Conservation (phyloP, 2,113 vertebrate species). For the Paraplagusia blochii region DNA sequence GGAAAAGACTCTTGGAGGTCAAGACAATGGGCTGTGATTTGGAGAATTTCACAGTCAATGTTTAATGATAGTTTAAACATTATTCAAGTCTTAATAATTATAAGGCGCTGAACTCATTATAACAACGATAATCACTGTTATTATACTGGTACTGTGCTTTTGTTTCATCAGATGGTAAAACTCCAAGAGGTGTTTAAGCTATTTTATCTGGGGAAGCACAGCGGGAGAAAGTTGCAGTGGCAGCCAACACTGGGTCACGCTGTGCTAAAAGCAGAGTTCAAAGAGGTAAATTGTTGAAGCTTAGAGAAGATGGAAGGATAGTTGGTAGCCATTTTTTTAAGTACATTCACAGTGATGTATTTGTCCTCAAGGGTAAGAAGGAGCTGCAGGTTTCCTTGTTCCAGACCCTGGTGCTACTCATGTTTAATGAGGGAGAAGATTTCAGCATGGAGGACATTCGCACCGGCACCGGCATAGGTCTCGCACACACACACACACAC, state of each 20-base stretch:
- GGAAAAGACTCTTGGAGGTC: too few relatives aligned
- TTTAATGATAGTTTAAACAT: too few relatives aligned
- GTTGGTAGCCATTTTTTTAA: neutral
- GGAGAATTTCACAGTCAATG: too few relatives aligned
- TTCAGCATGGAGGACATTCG: constrained; percentile 97
- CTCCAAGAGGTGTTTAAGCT: constrained; percentile 98
- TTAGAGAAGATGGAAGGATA: too few relatives aligned
- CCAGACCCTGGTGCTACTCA: constrained; percentile 96
- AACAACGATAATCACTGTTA: too few relatives aligned
- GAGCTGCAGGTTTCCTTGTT: constrained; percentile 98
- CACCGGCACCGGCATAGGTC: constrained; percentile 94
- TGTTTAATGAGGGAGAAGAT: constrained; percentile 99
- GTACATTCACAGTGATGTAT: neutral
- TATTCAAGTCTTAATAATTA: too few relatives aligned
- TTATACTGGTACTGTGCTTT: neutral
- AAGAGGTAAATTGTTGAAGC: constrained; percentile 79
- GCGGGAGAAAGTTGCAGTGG: constrained; percentile 97
- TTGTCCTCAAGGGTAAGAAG: constrained; percentile 85
- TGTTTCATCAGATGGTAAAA: constrained; percentile 88
- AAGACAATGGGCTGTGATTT: too few relatives aligned
- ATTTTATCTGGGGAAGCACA: constrained; percentile 98
- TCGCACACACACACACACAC: constrained; percentile 5
- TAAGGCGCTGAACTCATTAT: too few relatives aligned
- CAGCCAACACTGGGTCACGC: constrained; percentile 97
- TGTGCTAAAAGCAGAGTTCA: constrained; percentile 96